Conservation (phyloP, 2,113 vertebrate species). For the Labeo catla region DNA sequence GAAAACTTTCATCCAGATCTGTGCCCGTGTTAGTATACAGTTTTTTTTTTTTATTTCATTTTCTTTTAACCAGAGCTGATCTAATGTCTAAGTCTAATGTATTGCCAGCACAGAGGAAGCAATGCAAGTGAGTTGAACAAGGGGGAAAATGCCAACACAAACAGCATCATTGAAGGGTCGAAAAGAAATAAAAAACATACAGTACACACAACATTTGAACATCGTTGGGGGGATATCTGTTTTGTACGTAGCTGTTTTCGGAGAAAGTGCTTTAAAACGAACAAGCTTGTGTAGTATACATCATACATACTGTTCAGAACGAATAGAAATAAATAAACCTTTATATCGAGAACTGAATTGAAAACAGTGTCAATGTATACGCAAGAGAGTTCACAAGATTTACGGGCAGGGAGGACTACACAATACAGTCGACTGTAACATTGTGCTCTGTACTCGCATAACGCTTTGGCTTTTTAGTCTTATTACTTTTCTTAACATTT, state of each 20-base stretch:
- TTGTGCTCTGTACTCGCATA: conserved; percentile 36
- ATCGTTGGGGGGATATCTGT: conserved; percentile 4
- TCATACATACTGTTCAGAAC: conserved; percentile 23
- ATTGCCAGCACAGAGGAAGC: conserved; percentile 51
- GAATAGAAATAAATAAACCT: conserved; percentile 23
- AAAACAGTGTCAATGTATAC: conserved; percentile 25
- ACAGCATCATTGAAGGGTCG: conserved; percentile 19
- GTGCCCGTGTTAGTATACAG: conserved; percentile 43
- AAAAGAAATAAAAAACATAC: background rate
- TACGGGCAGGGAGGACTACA: conserved; percentile 16
- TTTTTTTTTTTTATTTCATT: background rate
- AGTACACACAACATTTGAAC: conserved; percentile 16
- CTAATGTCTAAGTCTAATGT: conserved; percentile 30
- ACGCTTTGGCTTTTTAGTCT: conserved; percentile 56
- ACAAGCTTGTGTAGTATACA: conserved; percentile 37
- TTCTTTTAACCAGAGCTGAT: conserved; percentile 38
- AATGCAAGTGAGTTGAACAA: conserved; percentile 42
- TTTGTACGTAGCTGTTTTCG: conserved; percentile 41
- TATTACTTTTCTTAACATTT: conserved; percentile 50
- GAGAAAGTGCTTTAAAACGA: conserved; percentile 45
- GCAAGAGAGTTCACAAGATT: conserved; percentile 17
- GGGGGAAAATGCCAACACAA: conserved; percentile 22
- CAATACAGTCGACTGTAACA: conserved; percentile 38
- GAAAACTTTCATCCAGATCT: conserved; percentile 57
- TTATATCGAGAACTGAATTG: background rate